A percentile compares a stretch with the other conserved stretches of the same genome.
Conservation (phyloP, 2,113 vertebrate species). For the Blennius ocellaris region DNA sequence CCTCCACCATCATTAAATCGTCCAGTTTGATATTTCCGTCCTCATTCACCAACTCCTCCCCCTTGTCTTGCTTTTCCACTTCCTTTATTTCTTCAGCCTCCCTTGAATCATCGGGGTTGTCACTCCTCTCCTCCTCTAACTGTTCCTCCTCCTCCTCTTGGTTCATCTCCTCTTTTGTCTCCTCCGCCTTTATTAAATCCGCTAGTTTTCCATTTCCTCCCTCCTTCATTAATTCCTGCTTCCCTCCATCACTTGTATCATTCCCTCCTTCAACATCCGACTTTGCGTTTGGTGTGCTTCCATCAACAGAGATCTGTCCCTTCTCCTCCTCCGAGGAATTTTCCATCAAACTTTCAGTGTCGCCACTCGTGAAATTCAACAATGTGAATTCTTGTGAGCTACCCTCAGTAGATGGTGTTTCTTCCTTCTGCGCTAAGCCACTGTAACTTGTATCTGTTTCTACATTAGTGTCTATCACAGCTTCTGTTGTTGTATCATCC, state of each 20-base stretch:
- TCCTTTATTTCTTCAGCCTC: too few species aligned
- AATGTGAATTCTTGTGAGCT: constrained; percentile 5
- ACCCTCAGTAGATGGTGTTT: not conserved
- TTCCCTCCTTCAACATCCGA: not conserved
- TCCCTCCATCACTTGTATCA: not conserved
- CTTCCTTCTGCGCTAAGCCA: not conserved
- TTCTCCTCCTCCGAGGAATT: constrained; percentile 8
- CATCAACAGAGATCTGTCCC: not conserved
- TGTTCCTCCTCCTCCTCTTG: not conserved
- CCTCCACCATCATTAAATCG: too few species aligned
- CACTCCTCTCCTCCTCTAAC: not conserved
- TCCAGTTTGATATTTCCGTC: too few species aligned
- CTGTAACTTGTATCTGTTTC: constrained; percentile 7
- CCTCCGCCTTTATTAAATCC: too few species aligned
- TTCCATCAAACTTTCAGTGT: not conserved
- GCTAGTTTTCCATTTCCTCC: too few species aligned
- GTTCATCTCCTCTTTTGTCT: too few species aligned
- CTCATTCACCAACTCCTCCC: too few species aligned
- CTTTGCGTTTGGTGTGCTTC: constrained; percentile 13
- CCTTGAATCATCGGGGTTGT: not conserved
- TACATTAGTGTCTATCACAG: not conserved
- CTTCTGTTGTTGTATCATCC: not conserved
- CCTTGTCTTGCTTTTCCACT: too few species aligned
- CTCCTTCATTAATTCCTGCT: too few species aligned
- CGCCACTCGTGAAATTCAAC: not conserved